Base-by-base conservation (phyloP, 1,140 invertebrate species). In the Protaetia brevitarsis region DNA sequence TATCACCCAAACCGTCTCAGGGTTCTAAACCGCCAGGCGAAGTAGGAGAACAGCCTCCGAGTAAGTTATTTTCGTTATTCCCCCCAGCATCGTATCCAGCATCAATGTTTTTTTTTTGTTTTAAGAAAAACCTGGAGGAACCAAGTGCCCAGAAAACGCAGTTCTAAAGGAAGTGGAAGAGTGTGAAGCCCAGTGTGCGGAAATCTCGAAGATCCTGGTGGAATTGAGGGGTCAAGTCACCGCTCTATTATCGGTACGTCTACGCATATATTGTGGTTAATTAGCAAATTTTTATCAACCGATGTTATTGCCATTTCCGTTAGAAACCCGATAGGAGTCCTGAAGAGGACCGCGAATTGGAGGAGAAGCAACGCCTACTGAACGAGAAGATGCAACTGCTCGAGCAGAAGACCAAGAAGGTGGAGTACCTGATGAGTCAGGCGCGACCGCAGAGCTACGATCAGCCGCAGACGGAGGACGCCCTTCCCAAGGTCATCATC, bases 81-180 rank as follows among this genome's bases (percentile, higher is more conserved):
- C 6, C n/a, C 31, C 31, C 6, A 7, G n/a, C n/a, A 7, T 34
- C n/a, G 6, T 34, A 34, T 34, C n/a, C 8, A 19, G 58, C 7
- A 13, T 13, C 29, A 72, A 68, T 11, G 60, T 56, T 5, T 68
- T 69, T 21, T 70, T 58, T 31, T 16, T n/a, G n/a, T n/a, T n/a
- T n/a, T n/a, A n/a, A 69, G 13, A 68, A 66, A 57, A 66, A 74
- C 64, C 64, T 70, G 57, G 2, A 71, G 71, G 7, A 16, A 45
- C 3, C 4, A 13, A 13, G 13, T 21, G 1, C n/a, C n/a, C n/a
- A 7, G 75, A 78, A 37, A 63, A 64, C 0, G 68, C 65, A 1
- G 66, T 79, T n/a, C 27, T 79, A 16, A 72, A 66, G 59, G 74
- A 78, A 69, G 63, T 79, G 0, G 76, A 77, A 63, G 76, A 76